phyloP scores from a whole-genome alignment of 2,888 invertebrate species.

The Raillietiella orientalis region DNA sequence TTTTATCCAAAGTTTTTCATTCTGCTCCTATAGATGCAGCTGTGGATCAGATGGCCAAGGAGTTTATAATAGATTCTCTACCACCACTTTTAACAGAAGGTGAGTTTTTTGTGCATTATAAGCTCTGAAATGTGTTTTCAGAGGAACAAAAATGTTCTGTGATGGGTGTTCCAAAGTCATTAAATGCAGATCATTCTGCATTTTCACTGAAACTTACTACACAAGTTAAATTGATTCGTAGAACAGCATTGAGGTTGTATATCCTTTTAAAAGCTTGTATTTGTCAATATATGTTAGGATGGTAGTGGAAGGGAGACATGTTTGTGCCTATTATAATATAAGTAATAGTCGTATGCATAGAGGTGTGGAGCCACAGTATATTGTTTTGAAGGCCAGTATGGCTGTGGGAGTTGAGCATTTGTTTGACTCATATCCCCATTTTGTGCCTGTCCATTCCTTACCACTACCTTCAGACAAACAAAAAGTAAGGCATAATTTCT shows the following conservation, averaged over 20 bases:
- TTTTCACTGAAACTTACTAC: not conserved
- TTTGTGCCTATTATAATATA: slow-evolving; percentile 39
- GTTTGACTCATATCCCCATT: slow-evolving; percentile 39
- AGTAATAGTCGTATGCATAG: slow-evolving; percentile 65
- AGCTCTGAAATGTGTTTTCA: not conserved
- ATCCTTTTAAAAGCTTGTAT: slow-evolving; percentile 1
- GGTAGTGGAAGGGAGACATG: slow-evolving; percentile 23
- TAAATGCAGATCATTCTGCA: not conserved
- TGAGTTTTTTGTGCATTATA: slow-evolving; percentile 8
- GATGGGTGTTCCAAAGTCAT: slow-evolving; percentile 1
- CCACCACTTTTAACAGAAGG: slow-evolving; percentile 36
- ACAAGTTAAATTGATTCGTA: slow-evolving; percentile 24
- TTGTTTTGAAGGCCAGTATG: slow-evolving; percentile 33
- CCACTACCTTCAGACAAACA: slow-evolving; percentile 26
- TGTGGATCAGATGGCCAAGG: slow-evolving; percentile 53
- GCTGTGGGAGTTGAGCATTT: slow-evolving; percentile 34
- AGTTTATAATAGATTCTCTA: slow-evolving; percentile 50
- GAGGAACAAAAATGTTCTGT: not conserved
- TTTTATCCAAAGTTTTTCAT: slow-evolving; percentile 23
- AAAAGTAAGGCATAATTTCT: slow-evolving; percentile 19
- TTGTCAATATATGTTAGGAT: slow-evolving; percentile 15
- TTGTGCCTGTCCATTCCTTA: slow-evolving; percentile 31
- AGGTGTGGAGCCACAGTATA: slow-evolving; percentile 34
- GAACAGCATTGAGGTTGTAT: slow-evolving; percentile 14
- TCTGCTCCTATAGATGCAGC: slow-evolving; percentile 35